These are phyloP conservation scores for Paraescarpia echinospica DNA, from an alignment of 1,140 invertebrate species.

Conservation along the genomic window DNA sequence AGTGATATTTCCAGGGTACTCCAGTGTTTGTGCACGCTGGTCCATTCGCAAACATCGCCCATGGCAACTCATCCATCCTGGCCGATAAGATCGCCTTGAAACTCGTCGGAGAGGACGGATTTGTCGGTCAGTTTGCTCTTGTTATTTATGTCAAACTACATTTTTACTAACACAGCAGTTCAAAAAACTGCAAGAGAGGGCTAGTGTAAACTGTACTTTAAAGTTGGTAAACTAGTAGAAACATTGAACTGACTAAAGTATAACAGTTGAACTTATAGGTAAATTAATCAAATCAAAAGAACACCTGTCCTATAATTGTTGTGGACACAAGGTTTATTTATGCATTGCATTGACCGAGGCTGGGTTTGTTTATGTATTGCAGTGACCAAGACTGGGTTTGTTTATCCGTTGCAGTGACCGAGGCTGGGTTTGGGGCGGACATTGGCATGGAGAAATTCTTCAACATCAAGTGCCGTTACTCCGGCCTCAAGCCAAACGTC, in stretches of 20 bases:
- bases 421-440: slow-evolving; percentile 97
- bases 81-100: slow-evolving; percentile 94
- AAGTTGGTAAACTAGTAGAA: too few relatives aligned
- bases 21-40: slow-evolving; percentile 95
- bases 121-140: slow-evolving; percentile 66
- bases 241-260: too few relatives aligned
- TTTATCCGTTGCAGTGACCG: slow-evolving; percentile 79
- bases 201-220: not conserved
- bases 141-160: not conserved
- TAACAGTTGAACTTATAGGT: too few relatives aligned
- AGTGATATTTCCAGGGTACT: slow-evolving; percentile 58
- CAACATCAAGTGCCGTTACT: slow-evolving; percentile 94
- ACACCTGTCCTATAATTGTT: not conserved
- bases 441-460: slow-evolving; percentile 99
- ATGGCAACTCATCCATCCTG: slow-evolving; percentile 94
- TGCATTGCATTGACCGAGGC: not conserved
- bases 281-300: too few relatives aligned
- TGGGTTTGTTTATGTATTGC: not conserved
- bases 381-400: slow-evolving; percentile 97
- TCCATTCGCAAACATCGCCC: slow-evolving; percentile 98
- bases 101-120: slow-evolving; percentile 87
- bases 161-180: not conserved
- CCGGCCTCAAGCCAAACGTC: slow-evolving; percentile 82
- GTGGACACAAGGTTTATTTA: not conserved
- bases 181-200: not conserved